Evolutionary conservation across 2,888 invertebrate genomes (phyloP), one percentile per base, ranked within the genome.

Genomic region (Cyrtodaria siliqua): DNA sequence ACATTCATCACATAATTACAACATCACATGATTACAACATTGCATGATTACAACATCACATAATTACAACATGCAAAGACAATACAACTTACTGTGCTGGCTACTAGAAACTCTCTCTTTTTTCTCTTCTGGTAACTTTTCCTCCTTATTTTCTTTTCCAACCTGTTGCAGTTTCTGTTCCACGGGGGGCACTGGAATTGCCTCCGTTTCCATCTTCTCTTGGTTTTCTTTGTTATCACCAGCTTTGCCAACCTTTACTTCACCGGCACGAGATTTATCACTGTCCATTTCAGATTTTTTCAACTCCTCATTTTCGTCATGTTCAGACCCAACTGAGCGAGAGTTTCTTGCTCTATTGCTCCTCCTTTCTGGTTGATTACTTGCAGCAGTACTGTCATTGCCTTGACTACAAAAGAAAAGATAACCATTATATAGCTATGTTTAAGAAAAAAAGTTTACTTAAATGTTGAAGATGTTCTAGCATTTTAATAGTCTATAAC

Each of bases 321-420:
- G 18, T 33, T 47, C 33, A 8, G 33, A 33, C 4, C 33, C 33
- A 33, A 42, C 61, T 23, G 59, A 50, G 18, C 59, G 20, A 6
- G 67, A 59, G 16, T 53, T 52, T 44, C 53, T 38, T n/a, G 26
- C n/a, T n/a, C 59, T 52, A 16, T 47, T 59, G 26, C 60, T 60
- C 23, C 52, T 33, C 61, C 73, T 62, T n/a, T 56, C 62, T 16
- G 61, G 18, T 8, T 4, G 33, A 23, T 67, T 56, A 33, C 62
- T 59, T 8, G 55, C 33, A n/a, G 44, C 52, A 12, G 56, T 20
- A 24, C 44, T n/a, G 23, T 73, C 62, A 29, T 38, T 66, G 53
- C 50, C 62, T 33, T 72, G 66, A 47, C 66, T 72, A 60, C 24
- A 72, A 66, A 4, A 53, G 18, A 55, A n/a, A n/a, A n/a, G n/a